phyloP scores from a whole-genome alignment of 2,888 invertebrate genomes.

The Euspilapteryx auroguttella region DNA sequence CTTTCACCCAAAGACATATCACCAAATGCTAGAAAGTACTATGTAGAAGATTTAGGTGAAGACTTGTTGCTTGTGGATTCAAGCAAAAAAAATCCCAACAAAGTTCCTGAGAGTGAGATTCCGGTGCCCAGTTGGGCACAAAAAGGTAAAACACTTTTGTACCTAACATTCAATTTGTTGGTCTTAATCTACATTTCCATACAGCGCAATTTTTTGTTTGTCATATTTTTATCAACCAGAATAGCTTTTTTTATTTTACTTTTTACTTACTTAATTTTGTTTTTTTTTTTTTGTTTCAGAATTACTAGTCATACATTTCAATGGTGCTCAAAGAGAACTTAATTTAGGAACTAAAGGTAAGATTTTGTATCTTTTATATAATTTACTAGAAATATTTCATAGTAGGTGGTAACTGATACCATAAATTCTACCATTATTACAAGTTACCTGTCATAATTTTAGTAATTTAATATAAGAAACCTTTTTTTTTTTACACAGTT shows the following conservation, averaged over 20 bases:
- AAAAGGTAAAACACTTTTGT: slow-evolving; percentile 2
- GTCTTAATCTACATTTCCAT: too few relatives aligned
- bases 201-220: too few relatives aligned
- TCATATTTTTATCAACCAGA: too few relatives aligned
- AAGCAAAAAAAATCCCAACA: slow-evolving; percentile 30
- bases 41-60: slow-evolving; percentile 39
- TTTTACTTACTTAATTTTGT: too few relatives aligned
- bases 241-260: too few relatives aligned
- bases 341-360: slow-evolving; percentile 32
- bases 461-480: too few relatives aligned
- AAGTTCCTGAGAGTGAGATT: slow-evolving; percentile 18
- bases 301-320: slow-evolving; percentile 36
- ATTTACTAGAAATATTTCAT: background rate
- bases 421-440: too few relatives aligned
- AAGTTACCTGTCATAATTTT: too few relatives aligned
- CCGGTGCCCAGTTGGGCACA: background rate
- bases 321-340: slow-evolving; percentile 28
- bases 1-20: slow-evolving; percentile 10
- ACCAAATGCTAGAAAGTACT: slow-evolving; percentile 23
- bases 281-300: slow-evolving; percentile 23
- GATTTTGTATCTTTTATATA: slow-evolving; percentile 12
- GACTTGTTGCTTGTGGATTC: slow-evolving; percentile 40
- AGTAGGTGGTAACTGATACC: too few relatives aligned
- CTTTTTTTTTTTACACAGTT: too few relatives aligned
- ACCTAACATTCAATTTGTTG: too few relatives aligned